Base-by-base conservation (phyloP, 2,888 invertebrate genomes). In the Craniophora ligustri region DNA sequence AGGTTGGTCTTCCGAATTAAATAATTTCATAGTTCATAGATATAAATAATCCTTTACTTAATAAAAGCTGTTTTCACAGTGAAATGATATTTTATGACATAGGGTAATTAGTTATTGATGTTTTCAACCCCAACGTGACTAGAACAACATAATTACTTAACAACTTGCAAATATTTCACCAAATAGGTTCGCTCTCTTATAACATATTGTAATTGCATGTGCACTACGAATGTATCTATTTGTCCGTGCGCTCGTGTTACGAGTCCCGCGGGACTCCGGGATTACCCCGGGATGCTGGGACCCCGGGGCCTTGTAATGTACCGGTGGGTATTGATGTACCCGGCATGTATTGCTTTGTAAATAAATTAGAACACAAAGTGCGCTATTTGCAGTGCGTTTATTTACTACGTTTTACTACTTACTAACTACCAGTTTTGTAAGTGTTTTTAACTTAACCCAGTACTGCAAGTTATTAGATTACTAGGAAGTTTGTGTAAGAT, bases 211-310 rank as follows among this genome's bases (percentile, higher is more conserved):
- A 78, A 85, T n/a, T 85, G 76, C 75, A 61, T 57, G 82, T 78
- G 79, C 84, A 88, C 85, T 84, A 88, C 85, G 87, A 87, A 87
- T 88, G 83, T 87, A 84, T 87, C 85, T 86, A 77, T 88, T 84
- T 86, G 87, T 87, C 78, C 74, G 72, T 68, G 72, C 71, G 79
- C 79, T 88, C 87, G 74, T 56, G 82, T 89, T 88, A 87, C 89
- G 77, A 75, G 77, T 82, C 89, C 84, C 87, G 51, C 35, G 84
- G 77, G 86, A 67, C 45, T 44, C 42, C 34, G 54, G 83, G 81
- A 81, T 80, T 80, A 71, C 79, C 78, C n/a, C 72, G 68, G 66
- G 66, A 47, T 21, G 34, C 36, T n/a, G n/a, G 26, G 31, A 44
- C 71, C 72, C 74, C 57, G 40, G 61, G 45, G 59, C 41, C 64